Base-by-base conservation (phyloP, 2,888 invertebrate species). In the Poecilobothrus nobilitatus region DNA sequence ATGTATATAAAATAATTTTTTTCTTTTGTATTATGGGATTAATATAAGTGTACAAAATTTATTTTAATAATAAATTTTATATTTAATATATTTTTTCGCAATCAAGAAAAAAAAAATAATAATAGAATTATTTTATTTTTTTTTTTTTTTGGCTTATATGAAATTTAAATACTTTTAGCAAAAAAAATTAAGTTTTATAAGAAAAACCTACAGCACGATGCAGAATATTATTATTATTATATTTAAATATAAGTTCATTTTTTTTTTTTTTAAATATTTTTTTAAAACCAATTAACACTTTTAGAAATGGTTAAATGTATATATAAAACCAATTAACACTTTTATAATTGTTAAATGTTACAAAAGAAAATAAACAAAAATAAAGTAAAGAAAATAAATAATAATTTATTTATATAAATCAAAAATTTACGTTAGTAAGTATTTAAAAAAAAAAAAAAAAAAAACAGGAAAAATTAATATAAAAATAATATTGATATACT, bases 181-280 rank as follows among this genome's bases (percentile, higher is more conserved):
- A 53, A 53, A 53, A 12, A 6, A 53, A 53, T 4, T 27, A 27
- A 27, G 27, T 27, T 27, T 27, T 27, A 27, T 27, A 27, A 27
- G 27, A 68, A 63, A 71, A 72, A 66, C 63, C 64, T 68, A 66
- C 41, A 21, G 63, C 63, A 65, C 63, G 69, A n/a, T 18, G 62
- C 18, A 44, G 63, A 71, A 73, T 73, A 70, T 62, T 67, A 69
- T 67, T 66, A 37, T 66, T 68, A 70, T n/a, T n/a, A n/a, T n/a
- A n/a, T n/a, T n/a, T 65, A 21, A 70, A 69, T 68, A 65, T 69
- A 63, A 73, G 71, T 70, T 68, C 66, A 75, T 67, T 71, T 63
- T 69, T 75, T 18, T 44, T 63, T 66, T 15, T 66, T 8, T 34
- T 68, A 37, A 68, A 62, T 37, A 5, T 12, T 10, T 37, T 37